phyloP scores from a whole-genome alignment of 1,140 invertebrate genomes.

The Neelides sp. region DNA sequence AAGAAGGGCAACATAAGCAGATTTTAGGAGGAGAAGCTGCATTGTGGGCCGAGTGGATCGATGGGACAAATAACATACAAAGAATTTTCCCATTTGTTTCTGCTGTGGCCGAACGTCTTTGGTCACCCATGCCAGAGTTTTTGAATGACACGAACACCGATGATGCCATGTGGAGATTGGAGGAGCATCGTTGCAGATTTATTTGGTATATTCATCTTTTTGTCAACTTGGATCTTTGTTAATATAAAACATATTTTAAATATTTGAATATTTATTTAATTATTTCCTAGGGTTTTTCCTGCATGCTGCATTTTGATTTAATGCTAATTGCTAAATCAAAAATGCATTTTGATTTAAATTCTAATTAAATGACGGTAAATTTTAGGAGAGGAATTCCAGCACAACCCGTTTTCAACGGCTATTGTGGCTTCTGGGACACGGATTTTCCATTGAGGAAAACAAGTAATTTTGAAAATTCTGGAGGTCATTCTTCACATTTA shows the following conservation, averaged over 20 bases:
- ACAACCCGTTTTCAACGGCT: conserved; percentile 41
- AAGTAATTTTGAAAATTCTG: no score
- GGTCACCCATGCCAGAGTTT: no score
- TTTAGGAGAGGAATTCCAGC: conserved; percentile 50
- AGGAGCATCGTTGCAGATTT: conserved; percentile 74
- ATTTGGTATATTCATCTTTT: conserved; percentile 34
- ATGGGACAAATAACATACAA: conserved; percentile 47
- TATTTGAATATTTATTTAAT: no score
- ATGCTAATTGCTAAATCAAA: background rate
- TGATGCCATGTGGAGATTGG: conserved; percentile 47
- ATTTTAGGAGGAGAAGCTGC: conserved; percentile 53
- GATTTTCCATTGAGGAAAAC: no score
- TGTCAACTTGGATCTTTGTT: conserved; percentile 1
- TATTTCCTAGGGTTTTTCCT: background rate
- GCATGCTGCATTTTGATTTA: background rate
- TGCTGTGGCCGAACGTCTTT: conserved; percentile 60
- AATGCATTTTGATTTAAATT: background rate
- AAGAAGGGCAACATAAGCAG: conserved; percentile 37
- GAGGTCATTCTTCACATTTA: no score
- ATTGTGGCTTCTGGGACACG: conserved; percentile 14
- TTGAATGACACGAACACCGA: conserved; percentile 33
- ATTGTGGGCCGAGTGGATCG: conserved; percentile 70
- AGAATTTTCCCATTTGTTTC: conserved; percentile 65
- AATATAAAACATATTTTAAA: background rate
- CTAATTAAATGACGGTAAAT: background rate